A percentile compares a stretch with the other conserved stretches of the same genome.
Conservation (phyloP, 2,797 vertebrate genomes). For the Linurgus olivaceus region DNA sequence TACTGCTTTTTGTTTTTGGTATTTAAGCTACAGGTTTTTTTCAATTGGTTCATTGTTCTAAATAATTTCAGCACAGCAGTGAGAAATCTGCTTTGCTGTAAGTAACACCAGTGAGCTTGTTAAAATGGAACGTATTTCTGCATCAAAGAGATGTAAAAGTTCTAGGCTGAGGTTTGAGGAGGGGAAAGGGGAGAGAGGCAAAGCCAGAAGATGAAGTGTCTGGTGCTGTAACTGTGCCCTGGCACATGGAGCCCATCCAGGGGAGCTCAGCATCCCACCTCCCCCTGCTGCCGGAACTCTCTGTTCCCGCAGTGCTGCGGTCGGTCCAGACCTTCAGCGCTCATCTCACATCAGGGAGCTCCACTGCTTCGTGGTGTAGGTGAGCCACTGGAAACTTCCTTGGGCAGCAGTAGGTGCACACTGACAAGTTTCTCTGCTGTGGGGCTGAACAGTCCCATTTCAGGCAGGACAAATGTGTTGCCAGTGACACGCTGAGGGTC, state of each 20-base stretch:
- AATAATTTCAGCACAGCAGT: fast-evolving
- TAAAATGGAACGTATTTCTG: not conserved
- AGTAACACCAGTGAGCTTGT: fast-evolving
- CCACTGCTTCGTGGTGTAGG: not conserved
- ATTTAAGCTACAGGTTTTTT: not conserved
- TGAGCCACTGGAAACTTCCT: not conserved
- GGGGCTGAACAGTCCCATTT: not conserved
- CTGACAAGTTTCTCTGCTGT: fast-evolving
- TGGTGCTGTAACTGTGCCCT: not conserved
- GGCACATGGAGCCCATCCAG: fast-evolving
- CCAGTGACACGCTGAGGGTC: fast-evolving
- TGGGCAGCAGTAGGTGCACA: not conserved
- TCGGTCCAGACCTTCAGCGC: fast-evolving
- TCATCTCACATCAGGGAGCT: not conserved
- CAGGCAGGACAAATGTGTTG: fast-evolving
- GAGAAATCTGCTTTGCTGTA: not conserved
- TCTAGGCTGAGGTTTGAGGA: not conserved
- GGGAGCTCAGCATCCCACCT: fast-evolving
- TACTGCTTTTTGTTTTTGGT: not conserved
- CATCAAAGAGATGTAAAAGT: not conserved
- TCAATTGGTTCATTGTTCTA: not conserved
- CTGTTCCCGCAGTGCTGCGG: fast-evolving
- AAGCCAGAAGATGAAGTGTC: not conserved
- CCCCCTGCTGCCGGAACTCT: fast-evolving
- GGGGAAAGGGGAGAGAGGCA: not conserved